Percentiles rank a stretch among this genome's conserved stretches.
These are phyloP conservation scores for Apis dorsata DNA, from an alignment of 1,140 invertebrate species.

Conservation along the genomic window DNA sequence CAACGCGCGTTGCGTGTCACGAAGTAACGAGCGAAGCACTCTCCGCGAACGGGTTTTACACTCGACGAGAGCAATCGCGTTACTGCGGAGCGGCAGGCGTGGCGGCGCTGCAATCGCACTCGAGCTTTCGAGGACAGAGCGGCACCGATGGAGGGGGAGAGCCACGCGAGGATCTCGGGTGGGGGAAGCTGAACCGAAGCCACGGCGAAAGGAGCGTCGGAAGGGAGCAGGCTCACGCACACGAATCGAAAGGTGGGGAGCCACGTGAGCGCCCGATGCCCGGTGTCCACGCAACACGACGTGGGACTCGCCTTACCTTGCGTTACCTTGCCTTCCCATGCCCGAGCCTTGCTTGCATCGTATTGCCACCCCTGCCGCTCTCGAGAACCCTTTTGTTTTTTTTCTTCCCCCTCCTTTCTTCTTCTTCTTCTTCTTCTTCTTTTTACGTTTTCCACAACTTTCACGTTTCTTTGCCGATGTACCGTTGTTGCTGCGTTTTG, in stretches of 20 bases:
- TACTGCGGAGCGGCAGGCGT: slow-evolving; percentile 72
- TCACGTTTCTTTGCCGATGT: no score
- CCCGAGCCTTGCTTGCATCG: background rate
- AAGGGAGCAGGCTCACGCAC: slow-evolving; percentile 49
- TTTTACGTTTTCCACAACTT: no score
- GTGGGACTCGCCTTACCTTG: slow-evolving; percentile 55
- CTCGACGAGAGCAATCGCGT: slow-evolving; percentile 73
- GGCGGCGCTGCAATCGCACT: slow-evolving; percentile 65
- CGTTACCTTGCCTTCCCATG: slow-evolving; percentile 38
- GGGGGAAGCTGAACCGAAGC: slow-evolving; percentile 6
- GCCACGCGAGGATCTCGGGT: slow-evolving; percentile 40
- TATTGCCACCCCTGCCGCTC: slow-evolving; percentile 4
- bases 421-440: no score
- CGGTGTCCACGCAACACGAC: slow-evolving; percentile 63
- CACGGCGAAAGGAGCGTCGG: slow-evolving; percentile 44
- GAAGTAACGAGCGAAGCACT: slow-evolving; percentile 9
- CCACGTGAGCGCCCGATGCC: slow-evolving; percentile 69
- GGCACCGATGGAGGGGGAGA: slow-evolving; percentile 35
- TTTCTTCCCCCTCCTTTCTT: background rate
- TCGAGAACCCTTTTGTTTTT: background rate
- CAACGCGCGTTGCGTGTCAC: slow-evolving; percentile 55
- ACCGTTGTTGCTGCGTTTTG: no score
- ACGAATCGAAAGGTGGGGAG: slow-evolving; percentile 42
- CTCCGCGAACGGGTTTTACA: slow-evolving; percentile 42
- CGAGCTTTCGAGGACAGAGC: slow-evolving; percentile 50